phyloP scores from a whole-genome alignment of 2,797 vertebrate species.

The Gallinago solitaria region DNA sequence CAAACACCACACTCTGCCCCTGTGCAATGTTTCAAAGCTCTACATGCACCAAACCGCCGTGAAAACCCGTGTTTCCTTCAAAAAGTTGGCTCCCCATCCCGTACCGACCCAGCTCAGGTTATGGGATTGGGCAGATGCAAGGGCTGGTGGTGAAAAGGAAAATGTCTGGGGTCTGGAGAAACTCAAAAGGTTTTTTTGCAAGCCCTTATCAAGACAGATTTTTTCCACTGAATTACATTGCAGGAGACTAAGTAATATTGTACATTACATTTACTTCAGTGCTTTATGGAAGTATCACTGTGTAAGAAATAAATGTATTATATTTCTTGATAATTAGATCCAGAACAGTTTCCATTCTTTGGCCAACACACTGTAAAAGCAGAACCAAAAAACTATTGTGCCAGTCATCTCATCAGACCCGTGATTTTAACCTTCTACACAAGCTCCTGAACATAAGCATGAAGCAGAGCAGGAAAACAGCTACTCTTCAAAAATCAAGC shows the following conservation, averaged over 20 bases:
- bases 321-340: not conserved
- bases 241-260: accelerated
- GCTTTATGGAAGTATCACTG: accelerated
- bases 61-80: not conserved
- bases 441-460: not conserved
- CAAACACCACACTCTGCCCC: accelerated
- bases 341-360: not conserved
- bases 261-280: not conserved
- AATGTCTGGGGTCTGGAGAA: not conserved
- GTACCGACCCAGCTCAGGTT: accelerated
- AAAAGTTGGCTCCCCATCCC: not conserved
- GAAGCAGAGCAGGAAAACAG: not conserved
- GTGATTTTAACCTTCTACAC: not conserved
- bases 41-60: accelerated
- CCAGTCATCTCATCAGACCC: accelerated
- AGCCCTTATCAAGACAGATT: not conserved
- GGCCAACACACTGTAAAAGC: not conserved
- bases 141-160: not conserved
- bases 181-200: not conserved
- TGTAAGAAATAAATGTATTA: not conserved
- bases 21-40: not conserved
- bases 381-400: not conserved
- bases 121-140: not conserved
- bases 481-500: not conserved
- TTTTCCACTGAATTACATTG: not conserved